A percentile compares a stretch with the other conserved stretches of the same genome.
Evolutionary conservation across 2,113 vertebrate species (phyloP).

Genomic region (Pithys albifrons): DNA sequence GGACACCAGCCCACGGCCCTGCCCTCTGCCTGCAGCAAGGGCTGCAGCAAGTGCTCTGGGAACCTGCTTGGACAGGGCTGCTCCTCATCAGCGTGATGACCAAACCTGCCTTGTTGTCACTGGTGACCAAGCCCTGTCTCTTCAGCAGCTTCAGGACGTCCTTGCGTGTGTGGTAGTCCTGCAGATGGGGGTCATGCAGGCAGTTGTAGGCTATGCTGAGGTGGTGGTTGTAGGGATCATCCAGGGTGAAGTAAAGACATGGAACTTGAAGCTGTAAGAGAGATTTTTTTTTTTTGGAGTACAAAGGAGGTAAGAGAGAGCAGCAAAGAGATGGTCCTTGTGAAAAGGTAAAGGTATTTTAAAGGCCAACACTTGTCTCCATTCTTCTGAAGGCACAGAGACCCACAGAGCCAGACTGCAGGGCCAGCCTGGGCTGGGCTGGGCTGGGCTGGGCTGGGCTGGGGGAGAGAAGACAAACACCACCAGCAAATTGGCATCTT

Average conservation of each 20-base stretch:
- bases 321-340: not conserved
- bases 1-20: not conserved
- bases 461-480: no score
- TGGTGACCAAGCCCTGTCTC: not conserved
- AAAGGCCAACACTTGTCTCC: not conserved
- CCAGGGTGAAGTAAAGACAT: not conserved
- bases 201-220: not conserved
- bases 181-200: not conserved
- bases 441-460: no score
- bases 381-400: not conserved
- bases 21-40: not conserved
- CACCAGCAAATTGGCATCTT: no score
- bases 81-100: not conserved
- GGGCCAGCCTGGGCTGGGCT: not conserved
- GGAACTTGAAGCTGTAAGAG: not conserved
- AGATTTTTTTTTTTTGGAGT: not conserved
- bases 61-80: not conserved
- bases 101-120: not conserved
- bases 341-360: not conserved
- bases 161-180: not conserved
- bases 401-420: not conserved
- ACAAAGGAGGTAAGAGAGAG: not conserved
- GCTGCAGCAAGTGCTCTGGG: not conserved
- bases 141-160: not conserved
- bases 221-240: not conserved